Base-by-base conservation (phyloP, 2,888 invertebrate genomes). In the Lepidochrysops patricia region DNA sequence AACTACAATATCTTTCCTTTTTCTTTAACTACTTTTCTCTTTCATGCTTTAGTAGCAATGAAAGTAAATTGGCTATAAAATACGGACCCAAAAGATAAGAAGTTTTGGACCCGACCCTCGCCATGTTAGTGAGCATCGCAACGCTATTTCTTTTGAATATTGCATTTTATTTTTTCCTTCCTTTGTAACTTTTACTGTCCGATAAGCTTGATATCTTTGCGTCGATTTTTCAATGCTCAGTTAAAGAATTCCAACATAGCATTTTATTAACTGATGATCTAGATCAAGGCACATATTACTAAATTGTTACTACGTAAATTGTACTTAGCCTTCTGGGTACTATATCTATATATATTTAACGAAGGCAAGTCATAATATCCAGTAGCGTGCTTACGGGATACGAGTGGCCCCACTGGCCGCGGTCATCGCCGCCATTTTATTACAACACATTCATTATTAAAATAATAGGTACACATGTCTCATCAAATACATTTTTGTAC, bases 21-120 rank as follows among this genome's bases (percentile, higher is more conserved):
- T 43, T 43, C 43, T 43, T 43, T 43, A 43, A 43, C 43, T 43
- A 43, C 43, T 19, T 43, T 23, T 43, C 19, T 43, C 12, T 43
- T 43, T 43, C 43, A 43, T 43, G 43, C 9, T 43, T 43, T 43
- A 43, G 43, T 43, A 43, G 43, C 43, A 43, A 43, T 43, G 23
- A 43, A 43, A 43, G 43, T 43, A 43, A 43, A 43, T 43, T 43
- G 43, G 43, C 43, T 43, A 43, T 43, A 43, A 43, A 43, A 43
- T 43, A 43, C 43, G 19, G 43, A 43, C 43, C 43, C 43, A 43
- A 43, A 43, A 43, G 43, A 43, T 23, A 43, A 43, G 37, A 37
- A 37, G 19, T 43, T 43, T 43, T 43, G 43, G 19, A 43, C 43
- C 43, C 43, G 43, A 43, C 43, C 43, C 23, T 43, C 43, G 43